These are phyloP conservation scores for Spodoptera litura DNA, from an alignment of 1,140 invertebrate species.

Conservation along the genomic window DNA sequence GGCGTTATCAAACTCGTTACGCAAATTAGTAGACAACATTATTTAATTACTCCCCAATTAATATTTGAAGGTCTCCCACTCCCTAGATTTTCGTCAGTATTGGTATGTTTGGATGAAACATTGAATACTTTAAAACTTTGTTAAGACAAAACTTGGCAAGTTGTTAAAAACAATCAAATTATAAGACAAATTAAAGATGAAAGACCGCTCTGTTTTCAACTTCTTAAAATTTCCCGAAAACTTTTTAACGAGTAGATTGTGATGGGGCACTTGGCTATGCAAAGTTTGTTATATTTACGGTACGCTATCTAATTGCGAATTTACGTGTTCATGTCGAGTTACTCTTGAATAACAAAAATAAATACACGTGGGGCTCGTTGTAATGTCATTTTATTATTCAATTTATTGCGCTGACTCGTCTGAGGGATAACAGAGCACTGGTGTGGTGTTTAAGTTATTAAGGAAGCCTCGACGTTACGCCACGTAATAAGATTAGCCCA, in stretches of 20 bases:
- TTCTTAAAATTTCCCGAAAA: neutral
- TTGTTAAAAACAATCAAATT: slow-evolving; percentile 16
- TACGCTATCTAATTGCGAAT: slow-evolving; percentile 12
- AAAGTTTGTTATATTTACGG: neutral
- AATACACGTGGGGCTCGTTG: slow-evolving; percentile 25
- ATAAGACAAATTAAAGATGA: slow-evolving; percentile 7
- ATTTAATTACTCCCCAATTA: neutral
- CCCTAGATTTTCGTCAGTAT: neutral
- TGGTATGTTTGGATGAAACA: neutral
- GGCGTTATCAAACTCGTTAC: neutral
- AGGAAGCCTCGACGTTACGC: slow-evolving; percentile 73
- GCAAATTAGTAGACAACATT: slow-evolving; percentile 3
- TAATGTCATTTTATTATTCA: slow-evolving; percentile 50
- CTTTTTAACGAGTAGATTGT: slow-evolving; percentile 15
- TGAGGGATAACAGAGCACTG: slow-evolving; percentile 64
- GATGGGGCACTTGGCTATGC: neutral
- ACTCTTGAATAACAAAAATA: slow-evolving; percentile 11
- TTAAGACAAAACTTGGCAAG: neutral
- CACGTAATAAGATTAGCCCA: slow-evolving; percentile 76
- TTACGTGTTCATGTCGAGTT: neutral
- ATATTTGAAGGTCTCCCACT: neutral
- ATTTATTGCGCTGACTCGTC: slow-evolving; percentile 54
- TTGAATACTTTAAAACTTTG: neutral
- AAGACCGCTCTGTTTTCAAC: neutral
- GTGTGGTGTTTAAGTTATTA: slow-evolving; percentile 74